These are phyloP conservation scores for Mormyrops boulengeri DNA, from an alignment of 2,797 vertebrate species.

Conservation along the genomic window DNA sequence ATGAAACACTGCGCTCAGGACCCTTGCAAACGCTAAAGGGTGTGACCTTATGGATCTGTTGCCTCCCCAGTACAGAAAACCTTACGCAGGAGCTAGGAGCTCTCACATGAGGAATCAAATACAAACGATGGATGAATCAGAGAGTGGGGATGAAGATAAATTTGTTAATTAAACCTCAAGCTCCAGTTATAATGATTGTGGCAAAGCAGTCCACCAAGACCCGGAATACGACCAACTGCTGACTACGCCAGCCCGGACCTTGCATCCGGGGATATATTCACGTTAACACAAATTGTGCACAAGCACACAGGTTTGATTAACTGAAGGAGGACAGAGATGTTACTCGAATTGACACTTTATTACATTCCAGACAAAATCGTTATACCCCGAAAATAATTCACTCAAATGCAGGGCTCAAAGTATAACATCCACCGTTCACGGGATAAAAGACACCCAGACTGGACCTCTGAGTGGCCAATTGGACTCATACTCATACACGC, in stretches of 20 bases:
- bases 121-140: background rate
- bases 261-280: background rate
- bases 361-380: background rate
- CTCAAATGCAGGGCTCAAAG: background rate
- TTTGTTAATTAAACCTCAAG: background rate
- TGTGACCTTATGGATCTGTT: background rate
- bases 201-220: background rate
- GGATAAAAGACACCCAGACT: background rate
- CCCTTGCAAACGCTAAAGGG: background rate
- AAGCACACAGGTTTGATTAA: background rate
- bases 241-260: background rate
- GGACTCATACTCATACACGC: background rate
- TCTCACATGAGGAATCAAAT: background rate
- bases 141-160: background rate
- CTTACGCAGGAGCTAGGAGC: background rate
- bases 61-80: background rate
- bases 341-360: background rate
- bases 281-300: background rate
- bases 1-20: background rate
- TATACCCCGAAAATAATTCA: background rate
- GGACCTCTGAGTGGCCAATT: background rate
- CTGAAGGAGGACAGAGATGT: background rate
- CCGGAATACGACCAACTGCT: background rate
- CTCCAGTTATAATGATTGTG: background rate
- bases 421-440: background rate